Percentiles rank a stretch among this genome's conserved stretches.
Conservation (phyloP, 35 echinoderm and acorn worm species). For the Ptychodera flava region DNA sequence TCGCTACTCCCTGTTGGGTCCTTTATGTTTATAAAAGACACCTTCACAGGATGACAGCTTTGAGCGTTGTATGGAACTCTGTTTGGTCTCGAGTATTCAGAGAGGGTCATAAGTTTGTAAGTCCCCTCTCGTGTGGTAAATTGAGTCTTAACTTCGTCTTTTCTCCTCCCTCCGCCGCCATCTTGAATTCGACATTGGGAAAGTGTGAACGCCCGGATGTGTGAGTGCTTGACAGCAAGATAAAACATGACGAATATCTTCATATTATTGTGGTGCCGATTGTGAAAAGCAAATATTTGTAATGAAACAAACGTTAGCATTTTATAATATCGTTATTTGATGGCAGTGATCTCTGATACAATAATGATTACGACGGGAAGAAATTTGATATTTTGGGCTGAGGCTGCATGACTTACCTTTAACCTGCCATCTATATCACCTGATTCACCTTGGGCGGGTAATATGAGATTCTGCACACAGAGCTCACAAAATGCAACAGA, state of each 20-base stretch:
- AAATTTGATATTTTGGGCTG: no score
- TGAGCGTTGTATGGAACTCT: constrained; percentile 87
- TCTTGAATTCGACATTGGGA: constrained; percentile 52
- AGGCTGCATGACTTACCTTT: not conserved
- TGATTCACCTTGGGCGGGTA: not conserved
- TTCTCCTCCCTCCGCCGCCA: constrained; percentile 96
- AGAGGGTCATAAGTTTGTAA: constrained; percentile 96
- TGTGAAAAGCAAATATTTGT: no score
- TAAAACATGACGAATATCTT: no score
- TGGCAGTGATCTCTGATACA: no score
- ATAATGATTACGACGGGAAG: no score
- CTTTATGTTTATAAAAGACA: constrained; percentile 85
- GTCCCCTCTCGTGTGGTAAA: constrained; percentile 93
- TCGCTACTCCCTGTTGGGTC: constrained; percentile 82
- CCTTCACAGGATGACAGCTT: constrained; percentile 86
- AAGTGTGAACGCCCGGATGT: constrained; percentile 56
- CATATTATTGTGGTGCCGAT: no score
- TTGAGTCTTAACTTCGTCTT: constrained; percentile 98
- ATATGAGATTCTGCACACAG: no score
- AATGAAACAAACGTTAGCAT: no score
- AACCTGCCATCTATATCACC: not conserved
- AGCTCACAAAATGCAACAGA: no score
- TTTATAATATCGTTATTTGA: no score
- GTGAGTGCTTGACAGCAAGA: no score
- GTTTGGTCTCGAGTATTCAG: constrained; percentile 91